phyloP scores from a whole-genome alignment of 2,113 vertebrate species.

The Anguilla rostrata region DNA sequence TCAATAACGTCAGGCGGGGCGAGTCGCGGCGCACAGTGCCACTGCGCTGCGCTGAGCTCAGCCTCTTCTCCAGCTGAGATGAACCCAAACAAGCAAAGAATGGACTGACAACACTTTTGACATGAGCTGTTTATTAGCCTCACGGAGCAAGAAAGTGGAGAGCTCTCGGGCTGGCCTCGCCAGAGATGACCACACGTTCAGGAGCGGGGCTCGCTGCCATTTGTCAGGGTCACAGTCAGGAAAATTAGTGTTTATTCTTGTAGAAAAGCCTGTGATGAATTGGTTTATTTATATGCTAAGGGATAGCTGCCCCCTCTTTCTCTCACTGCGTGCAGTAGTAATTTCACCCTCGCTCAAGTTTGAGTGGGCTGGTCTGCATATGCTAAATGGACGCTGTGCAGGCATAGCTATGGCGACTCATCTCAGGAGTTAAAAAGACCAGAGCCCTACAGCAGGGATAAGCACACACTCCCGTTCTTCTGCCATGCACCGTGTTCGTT shows the following conservation, averaged over 20 bases:
- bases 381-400: conserved; percentile 38
- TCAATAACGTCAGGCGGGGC: conserved; percentile 89
- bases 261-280: conserved; percentile 94
- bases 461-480: conserved; percentile 1
- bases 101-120: conserved; percentile 91
- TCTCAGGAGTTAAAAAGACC: conserved; percentile 28
- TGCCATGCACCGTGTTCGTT: neutral
- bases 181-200: conserved; percentile 77
- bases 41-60: conserved; percentile 56
- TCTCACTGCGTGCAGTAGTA: conserved; percentile 38
- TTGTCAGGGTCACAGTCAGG: conserved; percentile 91
- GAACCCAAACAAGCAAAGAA: conserved; percentile 95
- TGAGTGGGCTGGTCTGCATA: conserved; percentile 37
- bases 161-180: conserved; percentile 44
- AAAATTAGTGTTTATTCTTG: conserved; percentile 92
- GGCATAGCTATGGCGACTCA: conserved; percentile 14
- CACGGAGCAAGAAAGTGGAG: conserved; percentile 68
- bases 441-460: conserved; percentile 47
- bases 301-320: conserved; percentile 40
- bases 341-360: conserved; percentile 47
- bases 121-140: conserved; percentile 91
- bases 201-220: conserved; percentile 73
- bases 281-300: conserved; percentile 99
- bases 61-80: conserved; percentile 71
- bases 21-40: conserved; percentile 68